phyloP scores from a whole-genome alignment of 2,888 invertebrate species.

The Aphelenchoides bicaudatus region DNA sequence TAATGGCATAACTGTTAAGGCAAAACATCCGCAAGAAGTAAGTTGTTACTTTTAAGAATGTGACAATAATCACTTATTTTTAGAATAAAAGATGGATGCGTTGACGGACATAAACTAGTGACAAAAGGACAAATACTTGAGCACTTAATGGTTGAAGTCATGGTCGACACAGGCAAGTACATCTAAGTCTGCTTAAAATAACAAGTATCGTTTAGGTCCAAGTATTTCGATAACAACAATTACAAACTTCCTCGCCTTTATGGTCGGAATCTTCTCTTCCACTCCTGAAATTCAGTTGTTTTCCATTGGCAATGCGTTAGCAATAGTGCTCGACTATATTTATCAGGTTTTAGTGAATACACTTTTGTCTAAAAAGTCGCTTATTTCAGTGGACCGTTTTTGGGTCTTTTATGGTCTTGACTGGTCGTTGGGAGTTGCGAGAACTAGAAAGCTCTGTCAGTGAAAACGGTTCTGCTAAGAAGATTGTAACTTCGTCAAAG shows the following conservation, averaged over 20 bases:
- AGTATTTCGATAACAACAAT: slow-evolving; percentile 57
- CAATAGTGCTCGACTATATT: slow-evolving; percentile 49
- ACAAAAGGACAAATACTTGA: slow-evolving; percentile 20
- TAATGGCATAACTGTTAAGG: no score
- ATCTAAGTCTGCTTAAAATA: not conserved
- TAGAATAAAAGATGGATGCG: not conserved
- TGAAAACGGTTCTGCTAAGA: slow-evolving; percentile 6
- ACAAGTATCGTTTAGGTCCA: slow-evolving; percentile 27
- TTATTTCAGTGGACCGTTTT: slow-evolving; percentile 49
- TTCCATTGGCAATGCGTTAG: slow-evolving; percentile 55
- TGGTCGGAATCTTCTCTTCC: slow-evolving; percentile 52
- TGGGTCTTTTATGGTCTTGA: slow-evolving; percentile 52
- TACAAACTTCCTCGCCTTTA: slow-evolving; percentile 50
- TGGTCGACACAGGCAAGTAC: slow-evolving; percentile 38
- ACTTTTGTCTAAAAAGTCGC: not conserved
- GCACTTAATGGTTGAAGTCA: slow-evolving; percentile 33
- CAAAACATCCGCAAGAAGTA: slow-evolving; percentile 13
- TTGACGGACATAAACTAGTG: not conserved
- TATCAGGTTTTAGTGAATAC: slow-evolving; percentile 31
- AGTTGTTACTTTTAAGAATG: not conserved
- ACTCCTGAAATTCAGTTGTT: slow-evolving; percentile 59
- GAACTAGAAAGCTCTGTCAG: slow-evolving; percentile 24
- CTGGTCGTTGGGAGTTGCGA: slow-evolving; percentile 44
- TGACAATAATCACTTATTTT: not conserved
- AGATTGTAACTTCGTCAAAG: slow-evolving; percentile 9